Conservation (phyloP, 2,113 vertebrate genomes). For the Sigmodon hispidus region DNA sequence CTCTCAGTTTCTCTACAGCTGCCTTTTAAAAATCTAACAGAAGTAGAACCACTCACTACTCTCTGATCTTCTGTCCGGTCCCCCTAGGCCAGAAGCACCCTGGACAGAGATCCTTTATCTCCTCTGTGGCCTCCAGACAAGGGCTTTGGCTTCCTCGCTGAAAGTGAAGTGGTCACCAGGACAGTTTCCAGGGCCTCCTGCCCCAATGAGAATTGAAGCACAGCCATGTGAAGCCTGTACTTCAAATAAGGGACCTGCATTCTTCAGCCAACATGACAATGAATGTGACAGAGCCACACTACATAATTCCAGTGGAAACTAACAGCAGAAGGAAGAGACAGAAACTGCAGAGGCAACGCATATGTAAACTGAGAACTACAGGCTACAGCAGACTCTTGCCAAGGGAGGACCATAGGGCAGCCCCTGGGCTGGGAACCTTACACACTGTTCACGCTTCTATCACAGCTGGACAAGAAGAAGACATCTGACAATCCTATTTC, state of each 20-base stretch:
- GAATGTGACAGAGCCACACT: rapidly evolving
- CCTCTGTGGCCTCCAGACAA: background rate
- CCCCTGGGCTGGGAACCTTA: background rate
- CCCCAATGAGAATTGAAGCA: background rate
- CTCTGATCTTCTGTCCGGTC: too few relatives aligned
- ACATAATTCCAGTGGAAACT: rapidly evolving
- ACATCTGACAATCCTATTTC: background rate
- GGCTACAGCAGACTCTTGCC: background rate
- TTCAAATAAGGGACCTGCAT: background rate
- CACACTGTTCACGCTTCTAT: background rate
- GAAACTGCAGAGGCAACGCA: background rate
- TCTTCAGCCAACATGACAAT: rapidly evolving
- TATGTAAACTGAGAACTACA: background rate
- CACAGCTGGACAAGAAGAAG: too few relatives aligned
- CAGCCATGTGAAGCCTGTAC: rapidly evolving
- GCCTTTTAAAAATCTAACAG: background rate
- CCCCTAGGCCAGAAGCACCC: background rate
- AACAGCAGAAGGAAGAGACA: background rate
- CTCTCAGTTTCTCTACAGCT: background rate
- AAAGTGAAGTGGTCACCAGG: background rate
- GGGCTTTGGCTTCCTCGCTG: too few relatives aligned
- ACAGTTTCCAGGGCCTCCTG: background rate
- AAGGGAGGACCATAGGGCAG: too few relatives aligned
- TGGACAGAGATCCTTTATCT: background rate
- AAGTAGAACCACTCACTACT: background rate